Evolutionary conservation across 2,113 vertebrate species (phyloP).

Genomic region (Salvelinus alpinus): DNA sequence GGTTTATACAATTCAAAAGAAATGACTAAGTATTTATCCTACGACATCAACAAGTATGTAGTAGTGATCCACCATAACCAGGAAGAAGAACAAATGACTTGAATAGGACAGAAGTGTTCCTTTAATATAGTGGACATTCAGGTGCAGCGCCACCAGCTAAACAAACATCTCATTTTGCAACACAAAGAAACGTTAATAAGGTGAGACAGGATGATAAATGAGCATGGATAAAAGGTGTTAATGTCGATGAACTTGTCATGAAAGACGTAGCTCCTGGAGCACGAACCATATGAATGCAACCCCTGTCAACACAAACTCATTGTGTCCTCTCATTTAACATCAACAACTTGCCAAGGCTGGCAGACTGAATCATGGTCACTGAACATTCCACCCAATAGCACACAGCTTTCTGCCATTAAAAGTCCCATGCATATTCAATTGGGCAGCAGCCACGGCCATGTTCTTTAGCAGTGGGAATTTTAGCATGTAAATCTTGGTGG

Average conservation of each 20-base stretch:
- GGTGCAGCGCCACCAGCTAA: constrained; percentile 36
- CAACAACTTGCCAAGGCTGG: constrained; percentile 26
- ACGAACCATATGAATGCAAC: constrained; percentile 26
- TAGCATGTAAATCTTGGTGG: too few species aligned
- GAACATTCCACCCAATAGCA: constrained; percentile 25
- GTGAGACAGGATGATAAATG: constrained; percentile 55
- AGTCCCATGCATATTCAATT: too few species aligned
- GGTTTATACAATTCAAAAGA: neutral
- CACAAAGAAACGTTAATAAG: constrained; percentile 52
- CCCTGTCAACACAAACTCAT: constrained; percentile 71
- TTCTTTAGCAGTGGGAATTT: neutral
- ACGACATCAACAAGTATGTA: neutral
- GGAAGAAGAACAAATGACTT: constrained; percentile 16
- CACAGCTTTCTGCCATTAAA: neutral
- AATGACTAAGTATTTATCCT: neutral
- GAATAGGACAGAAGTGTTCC: constrained; percentile 21
- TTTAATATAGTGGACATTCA: constrained; percentile 18
- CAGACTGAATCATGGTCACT: constrained; percentile 23
- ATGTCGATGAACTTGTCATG: constrained; percentile 37
- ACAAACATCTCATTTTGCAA: constrained; percentile 56
- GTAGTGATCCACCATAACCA: constrained; percentile 11
- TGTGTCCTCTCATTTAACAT: constrained; percentile 28
- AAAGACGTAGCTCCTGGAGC: constrained; percentile 53
- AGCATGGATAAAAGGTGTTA: constrained; percentile 50
- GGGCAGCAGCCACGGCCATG: neutral